Conservation (phyloP, 1,140 invertebrate species). For the Drosophila repleta region DNA sequence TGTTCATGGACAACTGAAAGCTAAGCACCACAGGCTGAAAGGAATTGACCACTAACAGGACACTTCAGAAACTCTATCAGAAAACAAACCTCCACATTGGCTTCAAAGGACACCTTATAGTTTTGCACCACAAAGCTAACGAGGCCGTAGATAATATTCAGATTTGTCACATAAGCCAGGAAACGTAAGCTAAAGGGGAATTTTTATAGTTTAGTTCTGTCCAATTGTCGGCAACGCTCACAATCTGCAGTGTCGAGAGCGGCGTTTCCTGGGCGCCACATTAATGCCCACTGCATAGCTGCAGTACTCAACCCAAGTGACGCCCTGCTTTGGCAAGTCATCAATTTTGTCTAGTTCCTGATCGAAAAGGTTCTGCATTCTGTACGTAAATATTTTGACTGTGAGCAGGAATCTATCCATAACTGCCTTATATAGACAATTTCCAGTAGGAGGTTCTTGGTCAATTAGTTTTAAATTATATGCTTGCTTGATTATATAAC, state of each 20-base stretch:
- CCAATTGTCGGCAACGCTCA: conserved; percentile 12
- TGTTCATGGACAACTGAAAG: conserved; percentile 62
- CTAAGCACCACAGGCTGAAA: conserved; percentile 57
- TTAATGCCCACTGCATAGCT: conserved; percentile 61
- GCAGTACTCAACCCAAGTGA: conserved; percentile 63
- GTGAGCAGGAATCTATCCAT: not conserved
- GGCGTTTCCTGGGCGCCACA: conserved; percentile 61
- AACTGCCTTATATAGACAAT: conserved; percentile 50
- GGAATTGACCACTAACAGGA: not conserved
- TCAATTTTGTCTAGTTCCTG: conserved; percentile 58
- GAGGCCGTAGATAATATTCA: conserved; percentile 59
- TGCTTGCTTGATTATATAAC: conserved; percentile 29
- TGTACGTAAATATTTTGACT: conserved; percentile 30
- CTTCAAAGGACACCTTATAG: conserved; percentile 61
- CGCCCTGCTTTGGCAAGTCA: conserved; percentile 49
- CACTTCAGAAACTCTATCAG: not conserved
- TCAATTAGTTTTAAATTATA: conserved; percentile 73
- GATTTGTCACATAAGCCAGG: conserved; percentile 43
- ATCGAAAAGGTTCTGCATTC: conserved; percentile 60
- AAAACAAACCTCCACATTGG: conserved; percentile 61
- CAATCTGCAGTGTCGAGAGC: conserved; percentile 52
- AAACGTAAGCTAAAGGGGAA: conserved; percentile 30
- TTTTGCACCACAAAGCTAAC: conserved; percentile 56
- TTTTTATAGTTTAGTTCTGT: not conserved
- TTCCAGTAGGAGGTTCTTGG: conserved; percentile 4